Conservation (phyloP, 2,113 vertebrate genomes). For the Probosciger aterrimus region DNA sequence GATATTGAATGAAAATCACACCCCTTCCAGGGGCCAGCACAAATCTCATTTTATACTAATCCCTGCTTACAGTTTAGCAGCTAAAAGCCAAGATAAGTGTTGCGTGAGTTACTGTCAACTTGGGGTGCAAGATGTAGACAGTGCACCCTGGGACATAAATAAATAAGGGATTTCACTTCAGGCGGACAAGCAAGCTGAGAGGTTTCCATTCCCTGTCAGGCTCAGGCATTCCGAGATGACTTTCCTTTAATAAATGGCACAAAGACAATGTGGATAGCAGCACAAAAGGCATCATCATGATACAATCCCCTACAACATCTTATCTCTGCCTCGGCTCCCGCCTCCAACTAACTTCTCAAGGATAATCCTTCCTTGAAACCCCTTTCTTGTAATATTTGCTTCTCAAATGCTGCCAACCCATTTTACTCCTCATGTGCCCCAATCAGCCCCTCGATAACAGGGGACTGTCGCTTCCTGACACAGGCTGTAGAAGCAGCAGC, state of each 20-base stretch:
- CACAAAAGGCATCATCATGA: not conserved
- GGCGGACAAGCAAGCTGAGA: not conserved
- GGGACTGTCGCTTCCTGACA: not conserved
- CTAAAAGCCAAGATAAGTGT: not conserved
- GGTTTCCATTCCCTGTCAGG: not conserved
- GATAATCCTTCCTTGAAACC: not conserved
- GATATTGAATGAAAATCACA: not conserved
- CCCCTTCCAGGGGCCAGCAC: not conserved
- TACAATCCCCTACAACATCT: not conserved
- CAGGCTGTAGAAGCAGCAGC: not conserved
- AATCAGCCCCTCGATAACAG: not conserved
- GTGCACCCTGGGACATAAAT: not conserved
- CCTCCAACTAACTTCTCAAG: not conserved
- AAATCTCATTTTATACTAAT: not conserved
- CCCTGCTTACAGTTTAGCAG: not conserved
- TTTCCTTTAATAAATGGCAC: not conserved
- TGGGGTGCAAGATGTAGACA: not conserved
- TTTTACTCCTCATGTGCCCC: rapidly evolving
- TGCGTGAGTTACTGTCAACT: not conserved
- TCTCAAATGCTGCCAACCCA: not conserved
- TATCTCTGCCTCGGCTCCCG: not conserved
- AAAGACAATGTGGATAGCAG: not conserved
- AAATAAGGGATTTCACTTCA: not conserved
- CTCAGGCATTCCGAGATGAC: not conserved
- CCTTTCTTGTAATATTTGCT: not conserved